These are phyloP conservation scores for Bombus ignitus DNA, from an alignment of 1,140 invertebrate genomes.

Conservation along the genomic window DNA sequence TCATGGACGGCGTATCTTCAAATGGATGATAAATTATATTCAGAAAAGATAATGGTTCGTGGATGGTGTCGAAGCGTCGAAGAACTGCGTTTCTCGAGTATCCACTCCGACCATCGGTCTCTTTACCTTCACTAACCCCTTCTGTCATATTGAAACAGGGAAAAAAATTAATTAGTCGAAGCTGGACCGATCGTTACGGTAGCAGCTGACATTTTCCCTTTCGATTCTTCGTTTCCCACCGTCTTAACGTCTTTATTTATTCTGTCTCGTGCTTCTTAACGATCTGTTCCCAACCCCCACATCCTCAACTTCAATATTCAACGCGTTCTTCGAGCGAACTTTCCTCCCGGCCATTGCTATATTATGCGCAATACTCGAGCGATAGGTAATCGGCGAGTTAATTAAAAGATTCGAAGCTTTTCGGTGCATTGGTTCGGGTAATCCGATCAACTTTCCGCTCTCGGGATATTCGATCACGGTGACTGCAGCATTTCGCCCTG, in stretches of 20 bases:
- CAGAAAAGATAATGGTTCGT: conserved; percentile 28
- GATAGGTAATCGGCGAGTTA: conserved; percentile 43
- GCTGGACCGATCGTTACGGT: conserved; percentile 53
- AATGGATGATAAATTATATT: conserved; percentile 40
- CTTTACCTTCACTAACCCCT: not conserved
- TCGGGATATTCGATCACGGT: too few species aligned
- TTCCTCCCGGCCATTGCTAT: not conserved
- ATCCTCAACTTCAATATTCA: conserved; percentile 36
- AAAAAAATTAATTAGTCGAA: conserved; percentile 64
- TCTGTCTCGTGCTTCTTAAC: conserved; percentile 37
- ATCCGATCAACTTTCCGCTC: not conserved
- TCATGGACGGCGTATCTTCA: not conserved
- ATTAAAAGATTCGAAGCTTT: conserved; percentile 35
- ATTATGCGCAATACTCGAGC: conserved; percentile 34
- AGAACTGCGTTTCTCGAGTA: conserved; percentile 34
- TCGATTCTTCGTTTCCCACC: not conserved
- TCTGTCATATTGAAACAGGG: not conserved
- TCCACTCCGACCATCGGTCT: not conserved
- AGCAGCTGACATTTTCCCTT: conserved; percentile 2
- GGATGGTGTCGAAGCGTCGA: conserved; percentile 44
- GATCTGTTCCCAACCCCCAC: not conserved
- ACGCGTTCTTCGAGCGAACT: not conserved
- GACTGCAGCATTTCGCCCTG: not conserved
- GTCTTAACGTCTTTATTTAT: not conserved
- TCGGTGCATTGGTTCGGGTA: not conserved